Evolutionary conservation across 2,797 vertebrate species (phyloP).

Genomic region (Chrysocyon brachyurus): DNA sequence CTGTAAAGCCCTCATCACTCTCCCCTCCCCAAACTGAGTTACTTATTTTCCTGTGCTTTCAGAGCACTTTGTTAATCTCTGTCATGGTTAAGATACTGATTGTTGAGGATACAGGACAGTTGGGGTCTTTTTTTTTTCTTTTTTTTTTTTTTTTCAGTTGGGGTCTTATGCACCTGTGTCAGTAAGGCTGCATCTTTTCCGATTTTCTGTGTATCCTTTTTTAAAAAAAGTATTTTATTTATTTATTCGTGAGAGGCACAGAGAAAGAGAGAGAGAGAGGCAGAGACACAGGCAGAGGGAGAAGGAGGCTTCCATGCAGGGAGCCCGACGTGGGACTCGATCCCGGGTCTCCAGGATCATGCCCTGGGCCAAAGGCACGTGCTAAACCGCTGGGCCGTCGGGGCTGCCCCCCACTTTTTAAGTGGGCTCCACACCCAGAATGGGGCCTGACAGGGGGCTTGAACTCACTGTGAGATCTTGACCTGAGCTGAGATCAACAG

Average conservation of each 20-base stretch:
- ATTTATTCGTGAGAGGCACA: too few relatives aligned
- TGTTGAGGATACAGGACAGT: not conserved
- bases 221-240: too few relatives aligned
- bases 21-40: not conserved
- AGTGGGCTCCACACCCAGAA: not conserved
- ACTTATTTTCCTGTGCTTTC: not conserved
- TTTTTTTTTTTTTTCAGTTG: not conserved
- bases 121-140: not conserved
- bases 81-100: not conserved
- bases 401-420: not conserved
- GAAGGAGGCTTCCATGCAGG: too few relatives aligned
- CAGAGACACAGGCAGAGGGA: too few relatives aligned
- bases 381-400: too few relatives aligned
- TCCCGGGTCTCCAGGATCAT: too few relatives aligned
- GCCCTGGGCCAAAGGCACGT: too few relatives aligned
- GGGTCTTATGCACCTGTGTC: not conserved
- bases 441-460: not conserved
- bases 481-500: not conserved
- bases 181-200: not conserved
- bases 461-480: not conserved
- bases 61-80: not conserved
- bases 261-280: too few relatives aligned
- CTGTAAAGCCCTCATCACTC: fast-evolving
- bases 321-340: too few relatives aligned
- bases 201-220: not conserved